These are phyloP conservation scores for Thryonomys swinderianus DNA, from an alignment of 2,113 vertebrate species.

Conservation along the genomic window DNA sequence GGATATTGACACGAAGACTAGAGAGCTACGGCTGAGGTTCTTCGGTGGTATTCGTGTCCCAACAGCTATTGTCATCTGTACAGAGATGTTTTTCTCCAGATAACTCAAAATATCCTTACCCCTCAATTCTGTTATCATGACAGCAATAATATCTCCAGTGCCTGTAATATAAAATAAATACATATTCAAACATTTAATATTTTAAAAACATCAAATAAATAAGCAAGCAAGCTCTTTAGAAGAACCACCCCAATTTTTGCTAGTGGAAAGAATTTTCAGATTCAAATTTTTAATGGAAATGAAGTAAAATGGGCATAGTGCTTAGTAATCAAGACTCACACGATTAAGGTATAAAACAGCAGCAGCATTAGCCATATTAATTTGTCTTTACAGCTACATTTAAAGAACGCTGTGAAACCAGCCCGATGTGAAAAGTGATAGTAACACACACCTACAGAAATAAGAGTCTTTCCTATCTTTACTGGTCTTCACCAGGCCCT, in stretches of 20 bases:
- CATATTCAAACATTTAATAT: conserved; percentile 60
- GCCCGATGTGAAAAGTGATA: neutral
- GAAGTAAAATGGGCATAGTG: neutral
- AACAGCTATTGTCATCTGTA: conserved; percentile 94
- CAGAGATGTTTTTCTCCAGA: conserved; percentile 96
- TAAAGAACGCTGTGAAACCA: neutral
- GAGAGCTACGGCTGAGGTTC: conserved; percentile 94
- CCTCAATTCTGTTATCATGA: conserved; percentile 97
- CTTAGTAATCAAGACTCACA: neutral
- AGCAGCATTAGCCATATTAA: neutral
- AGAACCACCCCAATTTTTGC: neutral
- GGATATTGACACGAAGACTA: conserved; percentile 98
- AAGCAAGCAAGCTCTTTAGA: neutral
- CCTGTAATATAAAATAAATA: conserved; percentile 87
- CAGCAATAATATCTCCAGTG: conserved; percentile 96
- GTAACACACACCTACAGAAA: neutral
- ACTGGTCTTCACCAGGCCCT: neutral
- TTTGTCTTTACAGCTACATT: neutral
- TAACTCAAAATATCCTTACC: conserved; percentile 96
- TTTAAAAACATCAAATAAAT: neutral
- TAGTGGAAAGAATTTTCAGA: neutral
- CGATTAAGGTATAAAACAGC: neutral
- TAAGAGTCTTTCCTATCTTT: neutral
- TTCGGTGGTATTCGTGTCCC: conserved; percentile 91
- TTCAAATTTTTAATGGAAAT: conserved; percentile 3